Percentiles rank a stretch among this genome's conserved stretches.
These are phyloP conservation scores for Cyanoliseus patagonus DNA, from an alignment of 2,113 vertebrate genomes.

Conservation along the genomic window DNA sequence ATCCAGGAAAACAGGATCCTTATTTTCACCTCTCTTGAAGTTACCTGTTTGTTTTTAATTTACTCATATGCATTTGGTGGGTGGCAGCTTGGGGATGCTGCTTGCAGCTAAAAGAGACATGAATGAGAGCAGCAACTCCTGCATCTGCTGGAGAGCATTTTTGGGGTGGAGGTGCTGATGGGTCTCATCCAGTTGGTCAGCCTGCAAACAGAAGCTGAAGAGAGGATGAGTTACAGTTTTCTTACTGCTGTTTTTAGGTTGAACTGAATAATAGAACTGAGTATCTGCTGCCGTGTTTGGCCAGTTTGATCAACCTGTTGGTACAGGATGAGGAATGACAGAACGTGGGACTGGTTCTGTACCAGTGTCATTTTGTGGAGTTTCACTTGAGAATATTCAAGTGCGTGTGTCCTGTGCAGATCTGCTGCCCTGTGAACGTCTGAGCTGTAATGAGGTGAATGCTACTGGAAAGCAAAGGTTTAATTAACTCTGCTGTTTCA, in stretches of 20 bases:
- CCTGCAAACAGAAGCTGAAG: background rate
- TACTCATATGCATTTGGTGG: rapidly evolving
- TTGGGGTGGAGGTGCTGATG: background rate
- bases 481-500: slow-evolving; percentile 28
- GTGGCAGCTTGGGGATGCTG: background rate
- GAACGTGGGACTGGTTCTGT: background rate
- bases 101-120: background rate
- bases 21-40: background rate
- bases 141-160: background rate
- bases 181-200: background rate
- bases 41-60: background rate
- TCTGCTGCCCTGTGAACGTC: background rate
- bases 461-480: slow-evolving; percentile 15
- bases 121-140: background rate
- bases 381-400: background rate
- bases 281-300: background rate
- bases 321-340: background rate
- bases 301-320: background rate
- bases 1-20: background rate
- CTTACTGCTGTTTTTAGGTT: background rate
- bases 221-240: background rate
- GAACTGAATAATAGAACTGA: background rate
- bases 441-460: slow-evolving; percentile 1
- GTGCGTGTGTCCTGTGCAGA: background rate
- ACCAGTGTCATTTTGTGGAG: background rate